These are phyloP conservation scores for Spinus olivaceus DNA, from an alignment of 2,797 vertebrate species.

Conservation along the genomic window DNA sequence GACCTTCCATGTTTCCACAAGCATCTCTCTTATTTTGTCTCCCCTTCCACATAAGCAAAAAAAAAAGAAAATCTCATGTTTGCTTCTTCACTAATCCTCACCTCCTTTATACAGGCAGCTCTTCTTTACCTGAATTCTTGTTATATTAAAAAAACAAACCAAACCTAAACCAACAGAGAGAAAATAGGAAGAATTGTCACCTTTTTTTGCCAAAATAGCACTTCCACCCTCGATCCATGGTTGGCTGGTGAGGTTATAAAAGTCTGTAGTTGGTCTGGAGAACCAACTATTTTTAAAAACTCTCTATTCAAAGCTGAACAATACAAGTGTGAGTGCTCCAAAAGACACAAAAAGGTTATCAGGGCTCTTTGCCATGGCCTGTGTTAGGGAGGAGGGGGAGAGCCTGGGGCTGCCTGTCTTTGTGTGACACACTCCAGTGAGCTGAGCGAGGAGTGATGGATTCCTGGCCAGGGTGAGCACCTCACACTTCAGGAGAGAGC, in stretches of 20 bases:
- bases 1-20: conserved; percentile 19
- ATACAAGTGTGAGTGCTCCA: conserved; percentile 3
- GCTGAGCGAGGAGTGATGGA: background rate
- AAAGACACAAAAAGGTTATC: background rate
- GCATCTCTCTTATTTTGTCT: background rate
- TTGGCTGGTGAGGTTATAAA: background rate
- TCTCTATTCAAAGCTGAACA: conserved; percentile 18
- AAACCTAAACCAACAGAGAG: background rate
- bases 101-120: background rate
- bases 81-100: background rate
- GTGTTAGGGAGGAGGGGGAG: background rate
- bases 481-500: background rate
- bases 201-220: background rate
- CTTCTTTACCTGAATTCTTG: background rate
- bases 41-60: background rate
- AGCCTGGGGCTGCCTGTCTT: background rate
- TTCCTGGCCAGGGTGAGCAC: background rate
- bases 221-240: background rate
- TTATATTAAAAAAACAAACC: background rate
- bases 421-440: background rate
- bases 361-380: background rate
- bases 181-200: background rate
- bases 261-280: background rate
- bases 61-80: background rate
- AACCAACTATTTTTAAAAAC: background rate